Evolutionary conservation across 2,113 vertebrate genomes (phyloP).

Genomic region (Mirounga angustirostris): DNA sequence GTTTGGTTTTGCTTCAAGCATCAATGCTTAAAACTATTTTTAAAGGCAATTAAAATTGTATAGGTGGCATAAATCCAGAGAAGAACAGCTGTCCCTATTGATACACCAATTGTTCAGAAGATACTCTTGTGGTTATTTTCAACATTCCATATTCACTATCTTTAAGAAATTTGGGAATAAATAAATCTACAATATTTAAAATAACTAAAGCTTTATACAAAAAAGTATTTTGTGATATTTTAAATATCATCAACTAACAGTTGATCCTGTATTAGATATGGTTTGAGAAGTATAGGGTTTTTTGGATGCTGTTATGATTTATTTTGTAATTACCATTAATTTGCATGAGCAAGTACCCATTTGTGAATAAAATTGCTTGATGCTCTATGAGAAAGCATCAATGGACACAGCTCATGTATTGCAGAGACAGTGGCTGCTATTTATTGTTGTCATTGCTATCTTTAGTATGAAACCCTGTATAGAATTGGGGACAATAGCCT

Average conservation of each 20-base stretch:
- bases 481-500: neutral
- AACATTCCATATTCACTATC: neutral
- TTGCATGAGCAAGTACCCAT: constrained; percentile 44
- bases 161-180: neutral
- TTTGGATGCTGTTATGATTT: neutral
- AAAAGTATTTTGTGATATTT: neutral
- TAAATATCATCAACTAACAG: neutral
- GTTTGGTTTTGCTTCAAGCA: neutral
- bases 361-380: constrained; percentile 20
- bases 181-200: neutral
- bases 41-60: constrained; percentile 18
- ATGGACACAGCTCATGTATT: neutral
- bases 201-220: neutral
- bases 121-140: neutral
- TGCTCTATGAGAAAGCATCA: neutral
- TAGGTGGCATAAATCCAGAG: constrained; percentile 51
- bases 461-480: neutral
- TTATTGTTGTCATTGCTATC: neutral
- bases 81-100: constrained; percentile 7
- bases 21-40: neutral
- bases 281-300: neutral
- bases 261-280: neutral
- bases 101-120: neutral
- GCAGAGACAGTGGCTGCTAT: neutral
- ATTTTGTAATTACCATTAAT: constrained; percentile 58